These are phyloP conservation scores for Nibea coibor DNA, from an alignment of 2,113 vertebrate genomes.

Conservation along the genomic window DNA sequence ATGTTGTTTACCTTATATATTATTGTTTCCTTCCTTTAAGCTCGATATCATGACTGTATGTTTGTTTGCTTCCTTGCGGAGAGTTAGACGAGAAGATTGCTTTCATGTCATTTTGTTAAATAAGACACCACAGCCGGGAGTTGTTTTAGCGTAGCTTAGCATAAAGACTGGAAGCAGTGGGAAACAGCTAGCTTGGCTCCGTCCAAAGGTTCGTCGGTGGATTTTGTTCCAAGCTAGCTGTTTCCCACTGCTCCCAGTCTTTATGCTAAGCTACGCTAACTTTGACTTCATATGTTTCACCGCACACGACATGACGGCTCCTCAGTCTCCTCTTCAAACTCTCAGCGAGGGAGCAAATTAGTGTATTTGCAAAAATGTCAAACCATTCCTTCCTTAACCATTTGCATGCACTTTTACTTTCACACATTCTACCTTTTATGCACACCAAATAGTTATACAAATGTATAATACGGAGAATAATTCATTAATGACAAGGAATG, in stretches of 20 bases:
- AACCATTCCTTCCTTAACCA: conserved; percentile 11
- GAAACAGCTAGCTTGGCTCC: not conserved
- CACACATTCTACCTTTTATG: conserved; percentile 50
- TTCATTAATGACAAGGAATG: conserved; percentile 77
- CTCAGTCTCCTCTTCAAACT: not conserved
- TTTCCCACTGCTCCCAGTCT: not conserved
- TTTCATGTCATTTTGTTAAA: not conserved
- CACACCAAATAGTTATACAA: conserved; percentile 68
- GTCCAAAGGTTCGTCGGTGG: not conserved
- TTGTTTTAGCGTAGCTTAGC: conserved; percentile 6
- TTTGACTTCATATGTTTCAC: not conserved
- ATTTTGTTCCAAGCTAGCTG: not conserved
- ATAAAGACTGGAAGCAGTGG: conserved; percentile 18
- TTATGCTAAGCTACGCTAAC: conserved; percentile 12
- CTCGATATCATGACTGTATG: not conserved
- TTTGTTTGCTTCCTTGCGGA: conserved; percentile 3
- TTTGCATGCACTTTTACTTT: conserved; percentile 70
- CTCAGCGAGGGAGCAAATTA: not conserved
- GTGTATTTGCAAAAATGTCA: not conserved
- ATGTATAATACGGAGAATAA: conserved; percentile 54
- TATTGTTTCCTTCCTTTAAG: conserved; percentile 14
- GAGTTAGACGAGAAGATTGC: not conserved
- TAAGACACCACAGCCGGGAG: not conserved
- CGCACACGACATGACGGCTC: no score
- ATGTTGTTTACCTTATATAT: conserved; percentile 32